Evolutionary conservation across 2,113 vertebrate species (phyloP), one percentile per base, ranked within the genome.

Genomic region (Brachyhypopomus gauderio): DNA sequence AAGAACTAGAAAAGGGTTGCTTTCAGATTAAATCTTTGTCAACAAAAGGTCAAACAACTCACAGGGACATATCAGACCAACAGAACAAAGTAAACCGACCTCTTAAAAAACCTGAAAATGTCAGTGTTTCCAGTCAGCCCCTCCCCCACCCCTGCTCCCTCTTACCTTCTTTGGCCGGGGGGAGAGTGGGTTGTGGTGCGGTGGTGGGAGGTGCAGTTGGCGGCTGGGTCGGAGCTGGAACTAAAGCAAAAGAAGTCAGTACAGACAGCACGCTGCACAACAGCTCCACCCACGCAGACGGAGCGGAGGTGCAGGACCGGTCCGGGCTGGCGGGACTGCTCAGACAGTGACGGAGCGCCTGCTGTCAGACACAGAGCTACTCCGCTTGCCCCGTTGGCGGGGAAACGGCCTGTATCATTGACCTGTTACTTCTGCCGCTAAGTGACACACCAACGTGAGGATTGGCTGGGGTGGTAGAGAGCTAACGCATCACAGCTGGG

Each of bases 81-180:
- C 6, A 72, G n/a, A 30, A 79, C 30, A 77, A 79, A 72, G n/a
- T 20, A 59, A 64, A 22, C 27, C 36, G 48, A 4, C 27, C 34
- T 48, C 23, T 48, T 27, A 69, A 78, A 69, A 17, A 2, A 12
- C 7, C 27, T 27, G 1, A 22, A 45, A 63, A 52, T 11, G 12
- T 52, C 45, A 12, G 5, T 9, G 45, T 52, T 52, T 52, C 9
- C 5, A 52, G 56, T 16, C 23, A n/a, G 17, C 22, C 9, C 23
- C n/a, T 48, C 6, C 38, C 48, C 60, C 34, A 58, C 72, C 70
- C 59, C 52, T 34, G 38, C 16, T 45, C n/a, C 66, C 20, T 45
- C 72, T 75, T 72, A 89, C 88, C 88, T 89, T 89, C 88, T 79
- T 88, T 89, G 63, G 88, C 86, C 5, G 83, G 74, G 9, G 88